Conservation (phyloP, 2,888 invertebrate species). For the Eumerus sabulonum region DNA sequence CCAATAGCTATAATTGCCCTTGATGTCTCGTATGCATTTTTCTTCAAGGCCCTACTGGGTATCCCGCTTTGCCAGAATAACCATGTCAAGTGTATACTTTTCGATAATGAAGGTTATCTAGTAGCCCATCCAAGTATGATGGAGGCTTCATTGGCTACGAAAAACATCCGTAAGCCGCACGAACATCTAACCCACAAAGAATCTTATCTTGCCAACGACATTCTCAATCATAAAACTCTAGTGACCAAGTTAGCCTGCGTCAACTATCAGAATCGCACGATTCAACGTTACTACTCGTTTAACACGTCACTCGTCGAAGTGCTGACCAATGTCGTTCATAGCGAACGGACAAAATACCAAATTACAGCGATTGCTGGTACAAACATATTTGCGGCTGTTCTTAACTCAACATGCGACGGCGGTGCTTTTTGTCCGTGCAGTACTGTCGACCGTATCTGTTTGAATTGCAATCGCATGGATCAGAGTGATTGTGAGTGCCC, state of each 20-base stretch:
- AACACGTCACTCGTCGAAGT: slow-evolving; percentile 89
- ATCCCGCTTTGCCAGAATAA: slow-evolving; percentile 84
- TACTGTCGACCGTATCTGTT: slow-evolving; percentile 90
- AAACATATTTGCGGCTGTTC: slow-evolving; percentile 92
- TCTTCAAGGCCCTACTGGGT: slow-evolving; percentile 88
- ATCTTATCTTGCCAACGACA: slow-evolving; percentile 92
- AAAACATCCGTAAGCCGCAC: slow-evolving; percentile 82
- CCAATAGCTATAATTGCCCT: slow-evolving; percentile 88
- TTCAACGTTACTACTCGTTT: slow-evolving; percentile 89
- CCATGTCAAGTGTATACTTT: slow-evolving; percentile 90
- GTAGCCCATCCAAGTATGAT: slow-evolving; percentile 91
- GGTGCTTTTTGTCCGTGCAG: slow-evolving; percentile 95
- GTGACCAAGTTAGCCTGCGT: slow-evolving; percentile 91
- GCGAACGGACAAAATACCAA: slow-evolving; percentile 93
- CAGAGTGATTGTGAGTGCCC: slow-evolving; percentile 97
- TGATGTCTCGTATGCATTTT: slow-evolving; percentile 92
- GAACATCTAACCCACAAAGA: slow-evolving; percentile 96
- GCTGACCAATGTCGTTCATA: slow-evolving; percentile 90
- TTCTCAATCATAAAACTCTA: slow-evolving; percentile 90
- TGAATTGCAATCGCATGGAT: slow-evolving; percentile 96
- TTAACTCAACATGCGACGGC: slow-evolving; percentile 91
- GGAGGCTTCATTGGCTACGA: slow-evolving; percentile 82
- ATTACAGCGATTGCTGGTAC: slow-evolving; percentile 89
- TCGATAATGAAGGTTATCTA: slow-evolving; percentile 94
- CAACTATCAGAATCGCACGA: slow-evolving; percentile 90